These are phyloP conservation scores for Parazoanthus swiftii DNA, from an alignment of 92 coral and sea anemone genomes.

Conservation along the genomic window DNA sequence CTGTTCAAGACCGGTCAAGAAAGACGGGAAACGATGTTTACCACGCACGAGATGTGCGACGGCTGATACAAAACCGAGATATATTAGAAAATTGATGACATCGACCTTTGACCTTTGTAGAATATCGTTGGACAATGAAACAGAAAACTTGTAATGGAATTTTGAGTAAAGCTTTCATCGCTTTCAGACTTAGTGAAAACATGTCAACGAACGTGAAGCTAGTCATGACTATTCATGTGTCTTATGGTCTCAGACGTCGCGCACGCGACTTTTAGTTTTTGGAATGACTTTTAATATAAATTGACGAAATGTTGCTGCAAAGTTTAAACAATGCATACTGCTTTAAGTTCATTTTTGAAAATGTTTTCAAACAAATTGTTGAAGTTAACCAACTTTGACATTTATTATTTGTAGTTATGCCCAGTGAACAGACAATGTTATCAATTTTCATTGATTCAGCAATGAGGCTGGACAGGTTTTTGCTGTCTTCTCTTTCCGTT, in stretches of 20 bases:
- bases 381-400: neutral
- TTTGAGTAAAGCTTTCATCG: neutral
- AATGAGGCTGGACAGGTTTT: neutral
- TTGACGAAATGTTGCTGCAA: neutral
- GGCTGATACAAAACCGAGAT: too few species aligned
- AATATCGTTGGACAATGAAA: neutral
- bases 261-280: neutral
- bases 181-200: neutral
- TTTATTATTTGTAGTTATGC: neutral
- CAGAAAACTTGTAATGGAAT: neutral
- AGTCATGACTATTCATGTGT: neutral
- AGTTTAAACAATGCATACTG: slow-evolving; percentile 15
- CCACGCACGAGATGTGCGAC: too few species aligned
- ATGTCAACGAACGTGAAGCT: slow-evolving; percentile 13
- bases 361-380: neutral
- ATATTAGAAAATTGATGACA: neutral
- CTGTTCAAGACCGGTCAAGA: too few species aligned
- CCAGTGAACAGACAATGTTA: neutral
- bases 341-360: neutral
- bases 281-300: neutral
- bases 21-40: too few species aligned
- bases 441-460: slow-evolving; percentile 6
- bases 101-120: neutral
- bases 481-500: neutral
- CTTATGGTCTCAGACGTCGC: neutral